phyloP scores from a whole-genome alignment of 2,888 invertebrate species.

The Tribolium freemani region DNA sequence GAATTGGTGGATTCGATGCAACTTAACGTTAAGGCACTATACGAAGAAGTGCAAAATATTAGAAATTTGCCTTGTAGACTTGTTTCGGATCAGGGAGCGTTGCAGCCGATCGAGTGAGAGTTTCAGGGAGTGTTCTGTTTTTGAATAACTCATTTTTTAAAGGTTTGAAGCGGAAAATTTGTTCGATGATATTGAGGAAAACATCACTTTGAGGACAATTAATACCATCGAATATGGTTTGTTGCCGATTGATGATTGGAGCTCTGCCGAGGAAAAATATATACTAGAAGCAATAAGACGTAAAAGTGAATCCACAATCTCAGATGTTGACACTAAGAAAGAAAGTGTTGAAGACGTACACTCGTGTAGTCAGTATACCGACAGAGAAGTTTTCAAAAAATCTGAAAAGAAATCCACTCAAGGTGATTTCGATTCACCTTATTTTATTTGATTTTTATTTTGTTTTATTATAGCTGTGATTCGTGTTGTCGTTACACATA shows the following conservation, averaged over 20 bases:
- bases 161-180: slow-evolving; percentile 41
- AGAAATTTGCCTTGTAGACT: slow-evolving; percentile 23
- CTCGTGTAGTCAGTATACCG: neutral
- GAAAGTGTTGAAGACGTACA: neutral
- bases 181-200: slow-evolving; percentile 38
- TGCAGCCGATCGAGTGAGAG: slow-evolving; percentile 22
- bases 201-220: neutral
- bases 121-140: slow-evolving; percentile 4
- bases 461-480: slow-evolving; percentile 4
- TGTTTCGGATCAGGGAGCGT: neutral
- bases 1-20: neutral
- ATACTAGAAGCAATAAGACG: neutral
- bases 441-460: neutral
- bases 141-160: slow-evolving; percentile 16
- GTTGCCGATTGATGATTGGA: slow-evolving; percentile 25
- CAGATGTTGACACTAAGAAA: neutral
- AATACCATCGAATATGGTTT: slow-evolving; percentile 1
- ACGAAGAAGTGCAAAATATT: slow-evolving; percentile 22
- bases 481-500: slow-evolving; percentile 56
- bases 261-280: neutral
- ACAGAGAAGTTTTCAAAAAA: neutral
- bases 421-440: neutral
- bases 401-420: too few species aligned
- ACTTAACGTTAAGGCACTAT: slow-evolving; percentile 20
- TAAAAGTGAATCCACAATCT: neutral